phyloP scores from a whole-genome alignment of 2,888 invertebrate genomes.

The Polyommatus icarus region DNA sequence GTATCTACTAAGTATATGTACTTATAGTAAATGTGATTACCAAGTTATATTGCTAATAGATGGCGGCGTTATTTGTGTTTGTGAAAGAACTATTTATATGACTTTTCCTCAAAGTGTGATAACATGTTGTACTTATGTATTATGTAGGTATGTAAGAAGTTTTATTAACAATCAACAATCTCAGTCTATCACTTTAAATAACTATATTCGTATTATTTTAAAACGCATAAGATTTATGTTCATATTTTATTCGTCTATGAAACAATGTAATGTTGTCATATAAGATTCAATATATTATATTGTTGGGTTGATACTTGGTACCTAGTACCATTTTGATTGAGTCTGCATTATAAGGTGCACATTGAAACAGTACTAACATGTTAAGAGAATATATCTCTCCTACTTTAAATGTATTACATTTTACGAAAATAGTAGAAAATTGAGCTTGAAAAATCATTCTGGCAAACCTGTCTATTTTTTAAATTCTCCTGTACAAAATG shows the following conservation, averaged over 20 bases:
- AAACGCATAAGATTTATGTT: background rate
- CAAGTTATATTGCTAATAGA: background rate
- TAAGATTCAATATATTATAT: background rate
- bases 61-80: constrained; percentile 25
- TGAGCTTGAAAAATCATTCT: too few relatives aligned
- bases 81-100: background rate
- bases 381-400: too few relatives aligned
- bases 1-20: background rate
- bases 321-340: too few relatives aligned
- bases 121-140: constrained; percentile 2
- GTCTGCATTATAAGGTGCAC: too few relatives aligned
- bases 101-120: constrained; percentile 35
- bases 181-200: background rate
- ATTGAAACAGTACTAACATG: too few relatives aligned
- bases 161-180: background rate
- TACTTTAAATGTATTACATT: too few relatives aligned
- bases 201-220: background rate
- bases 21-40: background rate
- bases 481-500: too few relatives aligned
- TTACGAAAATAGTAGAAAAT: too few relatives aligned
- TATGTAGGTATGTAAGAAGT: background rate
- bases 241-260: background rate
- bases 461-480: too few relatives aligned
- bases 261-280: background rate
- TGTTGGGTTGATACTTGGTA: too few relatives aligned